Percentiles rank a stretch among this genome's conserved stretches.
phyloP scores from a whole-genome alignment of 2,113 vertebrate species.

The Brachypteracias leptosomus region DNA sequence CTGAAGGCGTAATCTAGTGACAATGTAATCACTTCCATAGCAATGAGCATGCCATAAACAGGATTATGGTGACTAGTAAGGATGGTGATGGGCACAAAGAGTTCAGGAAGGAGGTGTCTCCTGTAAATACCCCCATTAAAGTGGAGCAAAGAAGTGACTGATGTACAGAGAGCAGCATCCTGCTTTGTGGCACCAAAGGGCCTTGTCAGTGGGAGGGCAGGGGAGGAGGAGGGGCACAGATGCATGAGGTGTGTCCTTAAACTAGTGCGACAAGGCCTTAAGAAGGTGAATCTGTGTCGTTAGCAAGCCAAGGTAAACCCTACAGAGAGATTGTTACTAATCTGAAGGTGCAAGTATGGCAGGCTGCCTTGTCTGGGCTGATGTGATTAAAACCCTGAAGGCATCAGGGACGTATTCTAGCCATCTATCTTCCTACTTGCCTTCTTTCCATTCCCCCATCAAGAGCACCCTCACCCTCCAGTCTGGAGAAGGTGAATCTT shows the following conservation, averaged over 20 bases:
- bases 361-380: background rate
- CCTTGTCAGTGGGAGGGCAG: rapidly evolving
- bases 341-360: background rate
- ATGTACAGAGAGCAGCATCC: background rate
- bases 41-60: background rate
- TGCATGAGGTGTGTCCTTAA: background rate
- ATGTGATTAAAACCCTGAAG: background rate
- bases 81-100: background rate
- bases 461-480: background rate
- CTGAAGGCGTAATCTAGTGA: background rate
- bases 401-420: background rate
- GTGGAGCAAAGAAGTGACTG: rapidly evolving
- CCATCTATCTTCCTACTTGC: background rate
- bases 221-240: background rate
- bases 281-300: background rate
- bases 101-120: background rate
- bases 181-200: background rate
- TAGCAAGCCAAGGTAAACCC: background rate
- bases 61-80: background rate
- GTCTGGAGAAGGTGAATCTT: background rate
- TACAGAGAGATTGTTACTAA: background rate
- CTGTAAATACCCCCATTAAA: background rate
- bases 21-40: background rate
- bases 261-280: background rate
- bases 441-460: background rate